phyloP scores from a whole-genome alignment of 2,113 vertebrate species.

The Chionomys nivalis region DNA sequence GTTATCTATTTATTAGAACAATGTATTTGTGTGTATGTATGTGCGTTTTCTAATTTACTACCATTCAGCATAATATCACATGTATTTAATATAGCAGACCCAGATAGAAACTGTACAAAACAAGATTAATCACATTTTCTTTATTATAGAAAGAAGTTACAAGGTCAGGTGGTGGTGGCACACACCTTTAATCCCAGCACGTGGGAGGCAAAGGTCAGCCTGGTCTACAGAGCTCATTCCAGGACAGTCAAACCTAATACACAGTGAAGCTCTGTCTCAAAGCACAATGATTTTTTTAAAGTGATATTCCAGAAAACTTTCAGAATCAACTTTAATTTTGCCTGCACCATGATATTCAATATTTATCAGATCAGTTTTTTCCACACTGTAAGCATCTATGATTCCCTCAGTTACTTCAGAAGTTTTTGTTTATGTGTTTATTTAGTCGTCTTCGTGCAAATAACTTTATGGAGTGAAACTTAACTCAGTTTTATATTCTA shows the following conservation, averaged over 20 bases:
- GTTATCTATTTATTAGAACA: not conserved
- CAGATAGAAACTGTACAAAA: not conserved
- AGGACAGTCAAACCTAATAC: not conserved
- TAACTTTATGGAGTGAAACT: not conserved
- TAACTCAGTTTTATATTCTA: not conserved
- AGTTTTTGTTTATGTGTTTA: not conserved
- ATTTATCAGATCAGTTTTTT: not conserved
- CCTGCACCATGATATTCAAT: not conserved
- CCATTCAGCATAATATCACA: not conserved
- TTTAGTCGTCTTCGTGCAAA: not conserved
- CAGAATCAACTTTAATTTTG: not conserved
- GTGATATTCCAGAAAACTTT: not conserved
- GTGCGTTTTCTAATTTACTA: not conserved
- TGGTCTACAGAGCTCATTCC: not conserved
- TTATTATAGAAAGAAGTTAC: not conserved
- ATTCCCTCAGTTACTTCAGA: not conserved
- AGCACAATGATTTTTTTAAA: not conserved
- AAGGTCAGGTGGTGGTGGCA: not conserved
- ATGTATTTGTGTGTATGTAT: not conserved
- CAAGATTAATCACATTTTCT: not conserved
- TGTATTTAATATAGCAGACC: not conserved
- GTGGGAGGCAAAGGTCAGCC: too few species aligned
- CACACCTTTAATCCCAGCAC: not conserved
- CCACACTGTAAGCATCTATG: not conserved
- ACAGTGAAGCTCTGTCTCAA: not conserved